A percentile compares a stretch with the other conserved stretches of the same genome.
phyloP scores from a whole-genome alignment of 2,888 invertebrate species.

The Meliscaeva auricollis region DNA sequence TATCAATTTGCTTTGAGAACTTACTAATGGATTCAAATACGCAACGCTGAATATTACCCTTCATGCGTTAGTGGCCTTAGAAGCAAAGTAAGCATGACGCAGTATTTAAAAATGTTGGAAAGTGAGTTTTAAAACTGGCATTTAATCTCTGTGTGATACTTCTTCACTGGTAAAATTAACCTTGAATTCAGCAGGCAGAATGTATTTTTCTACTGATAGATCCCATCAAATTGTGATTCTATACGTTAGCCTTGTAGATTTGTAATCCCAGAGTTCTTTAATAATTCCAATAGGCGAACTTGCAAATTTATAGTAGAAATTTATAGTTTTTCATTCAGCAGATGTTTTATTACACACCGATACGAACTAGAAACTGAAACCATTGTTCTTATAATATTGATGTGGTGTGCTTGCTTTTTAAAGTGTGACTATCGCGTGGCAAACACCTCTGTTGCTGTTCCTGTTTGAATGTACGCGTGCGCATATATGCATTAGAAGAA shows the following conservation, averaged over 20 bases:
- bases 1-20: no score
- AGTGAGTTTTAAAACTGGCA: no score
- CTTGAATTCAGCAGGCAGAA: constrained; percentile 23
- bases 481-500: constrained; percentile 51
- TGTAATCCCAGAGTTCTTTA: background rate
- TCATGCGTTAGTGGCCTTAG: no score
- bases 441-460: constrained; percentile 32
- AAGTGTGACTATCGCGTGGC: constrained; percentile 71
- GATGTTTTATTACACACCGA: constrained; percentile 50
- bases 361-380: constrained; percentile 19
- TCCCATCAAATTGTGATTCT: constrained; percentile 52
- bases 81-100: no score
- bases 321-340: constrained; percentile 30
- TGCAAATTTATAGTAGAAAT: background rate
- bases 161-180: background rate
- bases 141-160: no score
- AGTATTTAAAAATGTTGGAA: no score
- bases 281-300: constrained; percentile 1
- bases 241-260: constrained; percentile 35
- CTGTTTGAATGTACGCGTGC: constrained; percentile 59
- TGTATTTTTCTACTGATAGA: constrained; percentile 47
- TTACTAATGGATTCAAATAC: no score
- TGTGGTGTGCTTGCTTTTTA: constrained; percentile 3
- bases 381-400: constrained; percentile 5
- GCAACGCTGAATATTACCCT: no score